A percentile compares a stretch with the other conserved stretches of the same genome.
Evolutionary conservation across 2,888 invertebrate species (phyloP).

Genomic region (Drosophila colorata): DNA sequence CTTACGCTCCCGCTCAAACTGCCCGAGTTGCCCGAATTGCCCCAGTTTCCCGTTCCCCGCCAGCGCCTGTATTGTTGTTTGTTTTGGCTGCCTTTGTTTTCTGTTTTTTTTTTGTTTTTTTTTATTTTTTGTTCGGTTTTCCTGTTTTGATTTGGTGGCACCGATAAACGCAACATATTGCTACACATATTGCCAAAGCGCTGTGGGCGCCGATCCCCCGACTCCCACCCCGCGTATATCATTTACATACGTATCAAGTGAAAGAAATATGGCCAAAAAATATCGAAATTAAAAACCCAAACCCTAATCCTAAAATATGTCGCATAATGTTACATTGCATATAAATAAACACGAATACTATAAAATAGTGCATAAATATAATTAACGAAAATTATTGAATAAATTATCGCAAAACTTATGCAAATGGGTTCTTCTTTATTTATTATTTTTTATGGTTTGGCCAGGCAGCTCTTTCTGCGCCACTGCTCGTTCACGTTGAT

Average conservation of each 20-base stretch:
- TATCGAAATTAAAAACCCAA: slow-evolving; percentile 11
- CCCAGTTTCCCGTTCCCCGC: not conserved
- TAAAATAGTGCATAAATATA: slow-evolving; percentile 82
- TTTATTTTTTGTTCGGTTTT: not conserved
- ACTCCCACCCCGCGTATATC: slow-evolving; percentile 59
- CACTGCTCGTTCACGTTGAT: slow-evolving; percentile 31
- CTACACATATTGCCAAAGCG: slow-evolving; percentile 60
- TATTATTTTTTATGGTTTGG: not conserved
- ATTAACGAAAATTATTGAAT: slow-evolving; percentile 76
- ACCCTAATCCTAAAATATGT: slow-evolving; percentile 36
- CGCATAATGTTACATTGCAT: slow-evolving; percentile 79
- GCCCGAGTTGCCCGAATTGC: too few relatives aligned
- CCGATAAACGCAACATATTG: slow-evolving; percentile 23
- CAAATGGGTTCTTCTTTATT: not conserved
- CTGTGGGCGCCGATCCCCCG: slow-evolving; percentile 32
- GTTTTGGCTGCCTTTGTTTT: slow-evolving; percentile 17
- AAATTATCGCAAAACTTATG: slow-evolving; percentile 71
- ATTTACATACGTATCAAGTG: slow-evolving; percentile 71
- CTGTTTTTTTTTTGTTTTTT: slow-evolving; percentile 5
- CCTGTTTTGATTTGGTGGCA: slow-evolving; percentile 27
- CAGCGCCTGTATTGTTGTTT: slow-evolving; percentile 19
- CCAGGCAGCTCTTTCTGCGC: slow-evolving; percentile 23
- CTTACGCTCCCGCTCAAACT: slow-evolving; percentile 48
- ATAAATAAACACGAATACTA: slow-evolving; percentile 76
- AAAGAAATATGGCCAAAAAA: slow-evolving; percentile 28